Conservation (phyloP, 2,888 invertebrate species). For the Meteorus cinctellus region DNA sequence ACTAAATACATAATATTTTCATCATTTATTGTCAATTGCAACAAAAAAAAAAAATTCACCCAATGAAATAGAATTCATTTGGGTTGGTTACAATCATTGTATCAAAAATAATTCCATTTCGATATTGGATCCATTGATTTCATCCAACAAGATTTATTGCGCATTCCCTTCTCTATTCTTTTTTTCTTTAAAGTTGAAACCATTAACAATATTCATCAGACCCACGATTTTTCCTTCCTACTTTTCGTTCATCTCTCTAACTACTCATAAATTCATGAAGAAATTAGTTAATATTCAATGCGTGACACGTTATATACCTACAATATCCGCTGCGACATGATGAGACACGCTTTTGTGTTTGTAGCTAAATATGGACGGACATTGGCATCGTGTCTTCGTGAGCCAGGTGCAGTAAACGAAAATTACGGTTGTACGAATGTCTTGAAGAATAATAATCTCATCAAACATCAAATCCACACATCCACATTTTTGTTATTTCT, state of each 20-base stretch:
- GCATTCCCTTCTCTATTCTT: too few relatives aligned
- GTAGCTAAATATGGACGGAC: conserved; percentile 61
- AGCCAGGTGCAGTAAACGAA: conserved; percentile 51
- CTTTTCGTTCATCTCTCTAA: conserved; percentile 38
- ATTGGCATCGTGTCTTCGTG: conserved; percentile 56
- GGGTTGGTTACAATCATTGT: too few relatives aligned
- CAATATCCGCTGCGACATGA: conserved; percentile 59
- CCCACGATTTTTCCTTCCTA: conserved; percentile 35
- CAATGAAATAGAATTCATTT: too few relatives aligned
- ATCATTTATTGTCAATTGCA: too few relatives aligned
- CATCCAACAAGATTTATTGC: too few relatives aligned
- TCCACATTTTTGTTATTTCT: neutral
- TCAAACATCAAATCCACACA: neutral
- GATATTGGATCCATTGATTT: too few relatives aligned
- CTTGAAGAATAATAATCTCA: conserved; percentile 34
- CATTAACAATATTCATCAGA: conserved; percentile 2
- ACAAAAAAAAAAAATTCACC: too few relatives aligned
- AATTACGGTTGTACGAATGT: conserved; percentile 44
- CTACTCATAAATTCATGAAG: conserved; percentile 41
- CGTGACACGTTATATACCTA: conserved; percentile 40
- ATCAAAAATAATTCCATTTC: too few relatives aligned
- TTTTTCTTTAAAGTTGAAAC: too few relatives aligned
- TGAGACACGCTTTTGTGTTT: conserved; percentile 54
- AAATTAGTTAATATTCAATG: conserved; percentile 58
- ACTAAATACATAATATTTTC: too few relatives aligned